These are phyloP conservation scores for Leptogaster cylindrica DNA, from an alignment of 2,888 invertebrate genomes.

Conservation along the genomic window DNA sequence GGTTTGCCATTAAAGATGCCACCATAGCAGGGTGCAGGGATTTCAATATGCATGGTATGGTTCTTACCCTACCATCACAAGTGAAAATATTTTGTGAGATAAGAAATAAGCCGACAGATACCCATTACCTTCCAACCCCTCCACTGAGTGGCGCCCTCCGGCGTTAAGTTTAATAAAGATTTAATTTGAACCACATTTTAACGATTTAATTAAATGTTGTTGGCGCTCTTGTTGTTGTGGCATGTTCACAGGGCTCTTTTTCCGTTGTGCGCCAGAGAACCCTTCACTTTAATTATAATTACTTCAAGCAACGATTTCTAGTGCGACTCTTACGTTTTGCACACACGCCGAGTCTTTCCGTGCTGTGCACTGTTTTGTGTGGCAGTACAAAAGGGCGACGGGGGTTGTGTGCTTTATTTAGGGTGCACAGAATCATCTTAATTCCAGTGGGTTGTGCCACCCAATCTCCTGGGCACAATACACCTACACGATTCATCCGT, in stretches of 20 bases:
- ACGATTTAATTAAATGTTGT: conserved; percentile 41
- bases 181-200: conserved; percentile 40
- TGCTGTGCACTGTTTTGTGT: not conserved
- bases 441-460: conserved; percentile 12
- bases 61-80: not conserved
- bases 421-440: conserved; percentile 17
- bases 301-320: conserved; percentile 36
- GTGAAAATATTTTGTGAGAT: not conserved
- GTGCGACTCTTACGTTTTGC: conserved; percentile 16
- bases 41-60: not conserved
- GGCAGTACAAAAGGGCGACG: too few species aligned
- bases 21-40: not conserved
- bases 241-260: conserved; percentile 9
- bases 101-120: not conserved
- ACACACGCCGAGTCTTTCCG: conserved; percentile 7
- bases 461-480: conserved; percentile 3
- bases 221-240: conserved; percentile 13
- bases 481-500: conserved; percentile 9
- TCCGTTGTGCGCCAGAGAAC: conserved; percentile 19
- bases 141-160: not conserved
- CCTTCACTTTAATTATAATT: conserved; percentile 39
- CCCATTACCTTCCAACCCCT: too few species aligned
- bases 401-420: too few species aligned
- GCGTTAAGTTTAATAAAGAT: conserved; percentile 37
- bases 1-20: conserved; percentile 2